Base-by-base conservation (phyloP, 2,113 vertebrate genomes). In the Rhinoderma darwinii region DNA sequence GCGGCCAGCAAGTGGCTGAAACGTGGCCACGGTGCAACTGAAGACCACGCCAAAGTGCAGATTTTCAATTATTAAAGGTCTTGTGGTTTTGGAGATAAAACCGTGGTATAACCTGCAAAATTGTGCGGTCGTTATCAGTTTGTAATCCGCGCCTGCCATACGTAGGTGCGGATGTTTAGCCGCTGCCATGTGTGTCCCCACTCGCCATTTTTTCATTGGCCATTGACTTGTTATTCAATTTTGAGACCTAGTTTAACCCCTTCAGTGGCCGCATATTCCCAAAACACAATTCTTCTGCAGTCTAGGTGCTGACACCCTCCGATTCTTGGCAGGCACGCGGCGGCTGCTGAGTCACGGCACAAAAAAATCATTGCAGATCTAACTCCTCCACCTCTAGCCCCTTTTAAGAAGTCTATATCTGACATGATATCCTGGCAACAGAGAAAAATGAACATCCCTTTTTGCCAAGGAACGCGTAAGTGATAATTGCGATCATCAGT, bases 311-410 rank as follows among this genome's bases (percentile, higher is more conserved):
- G 61, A 27, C 35, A 15, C 25, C 50, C 77, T 39, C 18, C 39
- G 12, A 27, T 27, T 63, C 56, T 44, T 82, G 79, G 56, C 79
- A 43, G 5, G 79, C 25, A 6, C 7, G 18, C 17, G 76, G 76
- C 76, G 54, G 76, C 47, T 78, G 76, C 76, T 39, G 77, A 80
- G 77, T 80, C 77, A 80, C 35, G 11, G 51, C 35, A 59, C 22
- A 56, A 39, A 44, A 7, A 18, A 66, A 30, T 11, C 75, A 30
- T 20, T 32, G 79, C 39, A 30, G 39, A 44, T 30, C 25, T 51
- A 27, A 12, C 44, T 78, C 79, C 56, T 66, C 56, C 17, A 59
- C 79, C 44, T 20, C n/a, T 15, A 27, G 61, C 35, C 76, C 50
- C 39, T 73, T 39, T 74, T 18, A 74, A 44, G n/a, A 41, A 77